These are phyloP conservation scores for Acanthornis magna DNA, from an alignment of 2,797 vertebrate species.

Conservation along the genomic window DNA sequence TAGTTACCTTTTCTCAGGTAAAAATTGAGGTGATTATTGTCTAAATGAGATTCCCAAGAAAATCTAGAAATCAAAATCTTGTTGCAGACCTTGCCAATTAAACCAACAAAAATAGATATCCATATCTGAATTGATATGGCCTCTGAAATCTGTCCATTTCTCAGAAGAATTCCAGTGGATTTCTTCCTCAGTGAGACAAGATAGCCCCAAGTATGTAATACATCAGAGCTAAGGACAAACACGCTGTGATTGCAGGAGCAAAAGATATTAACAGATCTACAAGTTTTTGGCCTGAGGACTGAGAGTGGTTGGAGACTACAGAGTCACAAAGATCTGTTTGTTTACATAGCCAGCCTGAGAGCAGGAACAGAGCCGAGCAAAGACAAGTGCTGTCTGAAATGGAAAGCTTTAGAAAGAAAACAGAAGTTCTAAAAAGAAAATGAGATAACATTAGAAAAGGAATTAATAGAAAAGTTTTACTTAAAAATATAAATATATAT, in stretches of 20 bases:
- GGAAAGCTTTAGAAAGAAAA: neutral
- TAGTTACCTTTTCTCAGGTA: neutral
- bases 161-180: neutral
- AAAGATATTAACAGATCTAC: constrained; percentile 3
- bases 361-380: rapidly evolving
- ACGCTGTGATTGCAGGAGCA: neutral
- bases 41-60: neutral
- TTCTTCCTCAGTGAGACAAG: neutral
- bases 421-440: neutral
- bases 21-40: neutral
- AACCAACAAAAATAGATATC: neutral
- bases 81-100: neutral
- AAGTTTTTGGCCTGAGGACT: constrained; percentile 13
- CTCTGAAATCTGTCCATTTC: neutral
- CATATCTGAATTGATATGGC: neutral
- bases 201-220: neutral
- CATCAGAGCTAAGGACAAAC: constrained; percentile 35
- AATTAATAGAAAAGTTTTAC: neutral
- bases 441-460: neutral
- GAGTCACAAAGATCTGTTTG: neutral
- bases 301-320: neutral
- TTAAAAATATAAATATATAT: neutral
- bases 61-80: neutral
- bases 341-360: neutral
- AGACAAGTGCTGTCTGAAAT: neutral